phyloP scores from a whole-genome alignment of 2,888 invertebrate species.

The Urechis unicinctus region DNA sequence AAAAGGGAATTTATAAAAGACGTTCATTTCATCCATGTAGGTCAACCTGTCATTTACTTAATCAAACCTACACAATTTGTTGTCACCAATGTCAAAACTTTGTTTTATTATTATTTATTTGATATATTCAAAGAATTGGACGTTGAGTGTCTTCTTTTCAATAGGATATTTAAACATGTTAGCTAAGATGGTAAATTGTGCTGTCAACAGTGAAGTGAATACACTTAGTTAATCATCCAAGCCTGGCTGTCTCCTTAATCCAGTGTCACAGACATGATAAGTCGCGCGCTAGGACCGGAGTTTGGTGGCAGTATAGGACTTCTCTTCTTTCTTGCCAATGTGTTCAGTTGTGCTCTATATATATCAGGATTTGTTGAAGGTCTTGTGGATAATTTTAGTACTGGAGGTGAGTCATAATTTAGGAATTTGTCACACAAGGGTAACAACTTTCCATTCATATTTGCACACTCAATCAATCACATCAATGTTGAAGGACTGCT shows the following conservation, averaged over 20 bases:
- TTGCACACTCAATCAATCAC: not conserved
- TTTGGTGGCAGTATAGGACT: constrained; percentile 98
- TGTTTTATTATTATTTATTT: too few relatives aligned
- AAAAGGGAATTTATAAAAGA: too few relatives aligned
- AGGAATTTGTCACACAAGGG: not conserved
- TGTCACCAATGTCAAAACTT: too few relatives aligned
- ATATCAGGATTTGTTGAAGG: constrained; percentile 95
- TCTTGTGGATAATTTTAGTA: constrained; percentile 59
- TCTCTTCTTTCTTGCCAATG: constrained; percentile 94
- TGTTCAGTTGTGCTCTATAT: constrained; percentile 93
- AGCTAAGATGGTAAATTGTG: too few relatives aligned
- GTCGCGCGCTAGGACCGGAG: constrained; percentile 93
- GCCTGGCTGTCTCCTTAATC: constrained; percentile 6
- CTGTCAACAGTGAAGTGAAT: too few relatives aligned
- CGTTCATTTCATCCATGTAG: too few relatives aligned
- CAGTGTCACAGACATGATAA: constrained; percentile 83
- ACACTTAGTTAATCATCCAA: too few relatives aligned
- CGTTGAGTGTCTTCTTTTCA: too few relatives aligned
- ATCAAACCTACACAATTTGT: too few relatives aligned
- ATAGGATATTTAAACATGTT: too few relatives aligned
- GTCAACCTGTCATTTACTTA: too few relatives aligned
- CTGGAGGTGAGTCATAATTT: constrained; percentile 45
- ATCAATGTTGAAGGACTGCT: not conserved
- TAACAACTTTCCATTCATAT: not conserved
- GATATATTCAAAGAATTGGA: too few relatives aligned